Evolutionary conservation across 2,797 vertebrate genomes (phyloP).

Genomic region (Neosilurus mollespiculum): DNA sequence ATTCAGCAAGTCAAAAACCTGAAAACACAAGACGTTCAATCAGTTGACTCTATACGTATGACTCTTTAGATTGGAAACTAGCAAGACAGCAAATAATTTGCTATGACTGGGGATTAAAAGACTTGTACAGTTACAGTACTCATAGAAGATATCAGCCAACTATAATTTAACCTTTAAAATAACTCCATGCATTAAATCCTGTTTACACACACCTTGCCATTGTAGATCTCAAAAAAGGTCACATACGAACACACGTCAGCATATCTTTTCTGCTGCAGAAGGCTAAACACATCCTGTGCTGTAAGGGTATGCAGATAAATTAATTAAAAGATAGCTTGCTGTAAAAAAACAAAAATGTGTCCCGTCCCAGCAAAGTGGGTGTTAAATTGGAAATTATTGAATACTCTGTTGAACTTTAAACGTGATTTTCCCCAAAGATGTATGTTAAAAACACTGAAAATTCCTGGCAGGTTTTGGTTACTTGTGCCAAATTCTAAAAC

Average conservation of each 20-base stretch:
- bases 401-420: no score
- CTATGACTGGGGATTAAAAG: background rate
- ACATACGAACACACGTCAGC: conserved; percentile 81
- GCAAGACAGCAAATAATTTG: background rate
- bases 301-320: background rate
- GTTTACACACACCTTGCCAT: conserved; percentile 83
- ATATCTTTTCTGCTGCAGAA: conserved; percentile 80
- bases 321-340: background rate
- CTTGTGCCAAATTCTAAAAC: no score
- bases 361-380: no score
- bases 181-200: background rate
- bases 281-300: conserved; percentile 91
- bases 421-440: no score
- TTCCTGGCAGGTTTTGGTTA: no score
- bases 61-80: background rate
- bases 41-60: no score
- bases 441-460: no score
- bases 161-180: no score
- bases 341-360: background rate
- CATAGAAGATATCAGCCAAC: background rate
- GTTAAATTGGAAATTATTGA: no score
- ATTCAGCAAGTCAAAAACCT: conserved; percentile 96
- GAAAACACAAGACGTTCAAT: conserved; percentile 12
- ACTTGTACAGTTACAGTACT: background rate
- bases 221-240: conserved; percentile 98